phyloP scores from a whole-genome alignment of 2,888 invertebrate species.

The Coelinius sp. region DNA sequence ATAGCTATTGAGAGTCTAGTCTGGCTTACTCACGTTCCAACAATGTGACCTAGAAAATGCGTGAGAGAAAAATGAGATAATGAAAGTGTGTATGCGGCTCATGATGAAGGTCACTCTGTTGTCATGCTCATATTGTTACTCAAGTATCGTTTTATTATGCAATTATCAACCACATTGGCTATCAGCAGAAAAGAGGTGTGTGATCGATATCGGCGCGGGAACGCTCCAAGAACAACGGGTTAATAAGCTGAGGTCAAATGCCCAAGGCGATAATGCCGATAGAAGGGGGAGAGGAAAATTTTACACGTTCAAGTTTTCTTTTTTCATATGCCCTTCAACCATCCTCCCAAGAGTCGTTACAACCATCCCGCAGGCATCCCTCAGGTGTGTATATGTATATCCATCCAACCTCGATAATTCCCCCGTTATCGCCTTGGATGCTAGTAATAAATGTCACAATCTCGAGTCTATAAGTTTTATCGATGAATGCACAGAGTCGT shows the following conservation, averaged over 20 bases:
- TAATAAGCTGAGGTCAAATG: constrained; percentile 47
- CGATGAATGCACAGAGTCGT: background rate
- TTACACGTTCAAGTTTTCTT: constrained; percentile 31
- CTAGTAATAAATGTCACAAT: constrained; percentile 27
- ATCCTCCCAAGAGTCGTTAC: constrained; percentile 36
- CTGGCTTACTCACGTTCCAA: no score
- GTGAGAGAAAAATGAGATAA: constrained; percentile 29
- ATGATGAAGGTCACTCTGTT: background rate
- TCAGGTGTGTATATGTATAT: constrained; percentile 5
- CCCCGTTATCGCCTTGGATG: constrained; percentile 27
- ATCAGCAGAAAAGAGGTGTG: constrained; percentile 36
- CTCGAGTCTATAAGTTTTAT: background rate
- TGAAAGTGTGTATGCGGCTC: background rate
- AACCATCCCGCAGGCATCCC: constrained; percentile 37
- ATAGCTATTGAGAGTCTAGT: background rate
- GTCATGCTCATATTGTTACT: constrained; percentile 26
- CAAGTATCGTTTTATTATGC: constrained; percentile 41
- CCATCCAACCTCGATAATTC: constrained; percentile 32
- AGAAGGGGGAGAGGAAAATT: background rate
- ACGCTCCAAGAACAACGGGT: constrained; percentile 37
- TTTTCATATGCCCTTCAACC: background rate
- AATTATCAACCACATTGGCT: constrained; percentile 40
- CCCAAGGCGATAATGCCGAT: constrained; percentile 32
- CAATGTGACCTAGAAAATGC: constrained; percentile 33
- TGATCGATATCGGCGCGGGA: constrained; percentile 43